Evolutionary conservation across 2,888 invertebrate species (phyloP), one percentile per base, ranked within the genome.

Genomic region (Ectropis crepuscularia): DNA sequence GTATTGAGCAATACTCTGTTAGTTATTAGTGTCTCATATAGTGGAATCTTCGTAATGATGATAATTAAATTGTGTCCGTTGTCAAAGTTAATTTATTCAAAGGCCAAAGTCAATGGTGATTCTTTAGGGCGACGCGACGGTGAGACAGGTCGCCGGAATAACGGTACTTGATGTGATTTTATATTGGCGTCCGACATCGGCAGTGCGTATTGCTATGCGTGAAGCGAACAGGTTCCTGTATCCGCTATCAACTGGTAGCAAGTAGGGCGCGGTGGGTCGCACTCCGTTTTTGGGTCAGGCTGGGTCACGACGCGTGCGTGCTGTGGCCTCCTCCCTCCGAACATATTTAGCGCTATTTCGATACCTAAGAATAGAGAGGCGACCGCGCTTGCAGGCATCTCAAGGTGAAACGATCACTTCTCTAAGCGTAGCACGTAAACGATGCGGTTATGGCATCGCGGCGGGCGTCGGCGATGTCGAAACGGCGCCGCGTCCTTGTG

Each of bases 221-320:
- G 75, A 71, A 74, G 73, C 74, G 81, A 88, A 87, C 90, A 87
- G 87, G 89, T 90, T 88, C 86, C 87, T 75, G 82, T 81, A 86
- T 87, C 89, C 87, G 88, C 86, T 87, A 89, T 87, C 85, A 86
- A 86, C 81, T 84, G 81, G 85, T 79, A 79, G 55, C 47, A 55
- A 55, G 79, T 80, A 79, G 79, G 86, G 88, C 81, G 86, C 83
- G 86, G 87, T 84, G 82, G 84, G 81, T 81, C 86, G 82, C 80
- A 81, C 75, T 83, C 80, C 81, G 87, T 86, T 91, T 91, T 91
- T 92, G 89, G 92, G 92, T 92, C 92, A 90, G 86, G 81, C 82
- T 89, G 81, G 92, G 92, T 92, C 92, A 92, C 82, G 86, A 87
- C 92, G 92, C 92, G 87, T 92, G 92, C 92, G 91, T 88, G 79